A percentile compares a stretch with the other conserved stretches of the same genome.
Conservation (phyloP, 1,140 invertebrate species). For the Globodera ellingtonae region DNA sequence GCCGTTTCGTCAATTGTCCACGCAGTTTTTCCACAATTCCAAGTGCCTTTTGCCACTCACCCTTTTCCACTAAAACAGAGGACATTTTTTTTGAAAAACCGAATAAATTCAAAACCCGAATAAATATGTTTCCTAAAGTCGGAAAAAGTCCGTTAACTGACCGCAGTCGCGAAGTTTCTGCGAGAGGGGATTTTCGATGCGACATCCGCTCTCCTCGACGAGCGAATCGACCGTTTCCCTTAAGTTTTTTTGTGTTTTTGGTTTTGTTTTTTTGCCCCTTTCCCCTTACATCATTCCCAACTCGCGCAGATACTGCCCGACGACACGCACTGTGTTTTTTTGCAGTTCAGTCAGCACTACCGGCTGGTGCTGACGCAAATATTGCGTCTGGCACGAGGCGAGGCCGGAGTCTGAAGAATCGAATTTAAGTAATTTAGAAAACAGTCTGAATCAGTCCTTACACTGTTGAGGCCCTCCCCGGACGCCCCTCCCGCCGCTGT, state of each 20-base stretch:
- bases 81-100: neutral
- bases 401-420: conserved; percentile 1
- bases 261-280: neutral
- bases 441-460: neutral
- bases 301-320: conserved; percentile 50
- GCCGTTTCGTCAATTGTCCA: conserved; percentile 24
- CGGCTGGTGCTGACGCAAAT: conserved; percentile 8
- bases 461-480: neutral
- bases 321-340: conserved; percentile 51
- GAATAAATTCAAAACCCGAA: conserved; percentile 2
- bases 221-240: conserved; percentile 51
- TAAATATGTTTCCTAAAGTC: neutral
- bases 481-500: conserved; percentile 18
- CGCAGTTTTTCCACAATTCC: conserved; percentile 48
- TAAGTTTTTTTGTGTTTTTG: conserved; percentile 1
- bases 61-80: conserved; percentile 13
- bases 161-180: conserved; percentile 12
- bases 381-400: conserved; percentile 3
- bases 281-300: conserved; percentile 48
- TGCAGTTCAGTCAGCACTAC: conserved; percentile 41
- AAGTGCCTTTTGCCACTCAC: conserved; percentile 37
- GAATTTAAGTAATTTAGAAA: neutral
- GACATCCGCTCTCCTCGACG: conserved; percentile 54
- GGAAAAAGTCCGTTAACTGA: neutral
- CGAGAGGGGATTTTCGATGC: conserved; percentile 47